phyloP scores from a whole-genome alignment of 1,140 invertebrate species.

The Lucilia cuprina region DNA sequence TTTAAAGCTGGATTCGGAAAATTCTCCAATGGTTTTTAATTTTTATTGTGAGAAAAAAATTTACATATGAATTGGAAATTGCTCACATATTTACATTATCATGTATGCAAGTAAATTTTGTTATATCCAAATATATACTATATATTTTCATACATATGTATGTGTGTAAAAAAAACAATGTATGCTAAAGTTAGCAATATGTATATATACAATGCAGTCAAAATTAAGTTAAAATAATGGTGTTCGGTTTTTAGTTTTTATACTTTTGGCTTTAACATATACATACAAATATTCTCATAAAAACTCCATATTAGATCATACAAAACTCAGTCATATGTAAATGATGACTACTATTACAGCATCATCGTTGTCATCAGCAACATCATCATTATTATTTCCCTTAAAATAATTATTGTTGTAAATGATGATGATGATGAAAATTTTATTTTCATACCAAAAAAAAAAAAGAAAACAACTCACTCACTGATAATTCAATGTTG shows the following conservation, averaged over 20 bases:
- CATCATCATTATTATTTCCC: background rate
- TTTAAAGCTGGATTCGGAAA: background rate
- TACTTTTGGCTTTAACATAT: background rate
- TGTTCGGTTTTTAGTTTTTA: background rate
- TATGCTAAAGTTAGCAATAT: background rate
- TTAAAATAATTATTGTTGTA: background rate
- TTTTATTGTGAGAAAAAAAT: background rate
- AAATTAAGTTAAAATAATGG: background rate
- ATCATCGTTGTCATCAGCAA: background rate
- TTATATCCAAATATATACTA: background rate
- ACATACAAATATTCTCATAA: background rate
- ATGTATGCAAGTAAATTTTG: background rate
- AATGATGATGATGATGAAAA: background rate
- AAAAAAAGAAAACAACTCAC: too few relatives aligned
- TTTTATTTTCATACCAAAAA: background rate
- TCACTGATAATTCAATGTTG: background rate
- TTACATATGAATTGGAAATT: conserved; percentile 2
- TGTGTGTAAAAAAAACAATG: background rate
- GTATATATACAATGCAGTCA: background rate
- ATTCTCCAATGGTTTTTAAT: background rate
- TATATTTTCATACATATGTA: background rate
- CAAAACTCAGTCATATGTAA: background rate
- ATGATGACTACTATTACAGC: background rate
- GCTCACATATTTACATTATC: background rate
- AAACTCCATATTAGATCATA: background rate